These are phyloP conservation scores for Coracopsis vasa DNA, from an alignment of 2,113 vertebrate genomes.

Conservation along the genomic window DNA sequence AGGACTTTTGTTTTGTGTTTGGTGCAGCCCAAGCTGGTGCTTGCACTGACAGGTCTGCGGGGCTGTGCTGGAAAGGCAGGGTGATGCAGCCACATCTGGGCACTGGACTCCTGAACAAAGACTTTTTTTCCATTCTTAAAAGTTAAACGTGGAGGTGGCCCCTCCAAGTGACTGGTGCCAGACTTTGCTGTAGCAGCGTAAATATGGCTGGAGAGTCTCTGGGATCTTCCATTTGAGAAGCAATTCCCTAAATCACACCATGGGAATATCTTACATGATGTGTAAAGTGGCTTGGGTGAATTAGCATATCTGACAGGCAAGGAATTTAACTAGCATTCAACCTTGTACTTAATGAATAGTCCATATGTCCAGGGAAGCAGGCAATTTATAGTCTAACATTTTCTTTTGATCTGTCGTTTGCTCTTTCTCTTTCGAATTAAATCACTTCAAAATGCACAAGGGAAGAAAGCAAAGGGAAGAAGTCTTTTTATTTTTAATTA, in stretches of 20 bases:
- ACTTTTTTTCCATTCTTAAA: not conserved
- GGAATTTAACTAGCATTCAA: slow-evolving; percentile 60
- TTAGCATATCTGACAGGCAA: slow-evolving; percentile 37
- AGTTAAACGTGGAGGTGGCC: not conserved
- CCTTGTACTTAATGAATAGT: slow-evolving; percentile 58
- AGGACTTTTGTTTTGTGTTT: not conserved
- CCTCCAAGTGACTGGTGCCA: not conserved
- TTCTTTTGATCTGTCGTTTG: slow-evolving; percentile 74
- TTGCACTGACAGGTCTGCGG: not conserved
- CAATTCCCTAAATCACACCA: slow-evolving; percentile 19
- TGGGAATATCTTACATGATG: not conserved
- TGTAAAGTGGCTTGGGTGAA: slow-evolving; percentile 34
- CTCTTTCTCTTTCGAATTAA: slow-evolving; percentile 73
- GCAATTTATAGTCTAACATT: slow-evolving; percentile 76
- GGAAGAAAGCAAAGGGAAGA: slow-evolving; percentile 60
- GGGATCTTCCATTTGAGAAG: not conserved
- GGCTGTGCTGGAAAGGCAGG: not conserved
- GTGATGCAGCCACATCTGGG: not conserved
- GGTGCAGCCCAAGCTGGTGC: not conserved
- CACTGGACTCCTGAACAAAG: not conserved
- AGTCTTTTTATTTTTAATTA: slow-evolving; percentile 81
- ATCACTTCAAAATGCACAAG: slow-evolving; percentile 63
- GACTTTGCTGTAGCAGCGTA: not conserved
- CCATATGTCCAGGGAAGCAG: slow-evolving; percentile 64
- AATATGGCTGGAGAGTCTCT: not conserved